Base-by-base conservation (phyloP, 2,113 vertebrate species). In the Gadus chalcogrammus region DNA sequence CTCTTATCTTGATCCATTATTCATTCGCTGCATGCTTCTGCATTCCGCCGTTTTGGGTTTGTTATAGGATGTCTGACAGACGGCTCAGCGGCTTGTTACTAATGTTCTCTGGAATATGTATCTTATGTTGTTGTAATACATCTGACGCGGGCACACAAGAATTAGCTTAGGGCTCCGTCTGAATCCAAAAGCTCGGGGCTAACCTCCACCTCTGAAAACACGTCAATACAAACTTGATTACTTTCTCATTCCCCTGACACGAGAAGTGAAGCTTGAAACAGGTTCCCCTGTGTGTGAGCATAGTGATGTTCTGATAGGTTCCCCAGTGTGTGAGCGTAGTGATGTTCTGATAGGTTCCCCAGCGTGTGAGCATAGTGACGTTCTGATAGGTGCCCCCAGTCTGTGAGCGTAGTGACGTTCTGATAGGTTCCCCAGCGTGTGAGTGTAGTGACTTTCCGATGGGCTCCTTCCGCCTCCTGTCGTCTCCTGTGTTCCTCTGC, bases 261-360 rank as follows among this genome's bases (percentile, higher is more conserved):
- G 68, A 86, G 82, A 87, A 88, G 79, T 79, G 81, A 80, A 82
- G 87, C 87, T 85, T 88, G 83, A 88, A 88, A 90, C 87, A 67
- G 79, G 79, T 86, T 88, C 65, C 68, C 62, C 73, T 72, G 78
- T 24, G 24, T 24, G 24, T 24, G 24, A 24, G 24, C 24, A 24
- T 24, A 24, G 24, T 24, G 24, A 24, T 3, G 24, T 24, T 24
- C 24, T 24, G 24, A 24, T 24, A 24, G 24, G 24, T 24, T 24
- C 24, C 24, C 24, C 24, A 24, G 24, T 24, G 24, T 24, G 24
- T 24, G 24, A 24, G 24, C 24, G 2, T 24, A 24, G 24, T 24
- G 24, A 24, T 3, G 24, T 24, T 24, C 24, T 24, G 24, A 24
- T 24, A 24, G 24, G 24, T 24, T 24, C 24, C 24, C 24, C 24